A percentile compares a stretch with the other conserved stretches of the same genome.
phyloP scores from a whole-genome alignment of 2,113 vertebrate species.

The Ctenomys sociabilis region DNA sequence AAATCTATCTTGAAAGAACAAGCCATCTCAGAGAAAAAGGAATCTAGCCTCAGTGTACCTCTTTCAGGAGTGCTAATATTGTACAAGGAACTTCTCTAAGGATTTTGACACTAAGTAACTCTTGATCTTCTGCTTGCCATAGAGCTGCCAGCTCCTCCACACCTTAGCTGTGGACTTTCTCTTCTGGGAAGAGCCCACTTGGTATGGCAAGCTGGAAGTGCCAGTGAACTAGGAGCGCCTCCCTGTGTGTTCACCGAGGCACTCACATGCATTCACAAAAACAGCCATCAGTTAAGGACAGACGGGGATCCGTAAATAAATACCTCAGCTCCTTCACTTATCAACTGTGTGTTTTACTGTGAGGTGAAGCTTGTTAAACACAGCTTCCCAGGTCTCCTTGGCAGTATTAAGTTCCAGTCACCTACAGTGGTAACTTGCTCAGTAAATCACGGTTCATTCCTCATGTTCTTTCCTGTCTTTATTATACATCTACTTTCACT shows the following conservation, averaged over 20 bases:
- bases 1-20: not conserved
- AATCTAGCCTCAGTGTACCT: not conserved
- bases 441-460: not conserved
- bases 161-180: not conserved
- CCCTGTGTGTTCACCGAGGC: rapidly evolving
- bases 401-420: not conserved
- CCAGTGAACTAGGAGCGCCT: not conserved
- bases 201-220: not conserved
- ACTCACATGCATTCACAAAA: not conserved
- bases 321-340: not conserved
- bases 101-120: not conserved
- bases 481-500: not conserved
- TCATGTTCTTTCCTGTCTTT: not conserved
- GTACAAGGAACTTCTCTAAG: not conserved
- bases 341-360: rapidly evolving
- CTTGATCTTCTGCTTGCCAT: not conserved
- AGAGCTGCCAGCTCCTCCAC: rapidly evolving
- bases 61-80: not conserved
- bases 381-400: not conserved
- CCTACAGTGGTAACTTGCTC: not conserved
- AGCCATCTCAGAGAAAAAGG: not conserved
- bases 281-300: not conserved
- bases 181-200: not conserved
- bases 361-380: not conserved
- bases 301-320: not conserved